Evolutionary conservation across 2,797 vertebrate species (phyloP).

Genomic region (Salarias fasciatus): DNA sequence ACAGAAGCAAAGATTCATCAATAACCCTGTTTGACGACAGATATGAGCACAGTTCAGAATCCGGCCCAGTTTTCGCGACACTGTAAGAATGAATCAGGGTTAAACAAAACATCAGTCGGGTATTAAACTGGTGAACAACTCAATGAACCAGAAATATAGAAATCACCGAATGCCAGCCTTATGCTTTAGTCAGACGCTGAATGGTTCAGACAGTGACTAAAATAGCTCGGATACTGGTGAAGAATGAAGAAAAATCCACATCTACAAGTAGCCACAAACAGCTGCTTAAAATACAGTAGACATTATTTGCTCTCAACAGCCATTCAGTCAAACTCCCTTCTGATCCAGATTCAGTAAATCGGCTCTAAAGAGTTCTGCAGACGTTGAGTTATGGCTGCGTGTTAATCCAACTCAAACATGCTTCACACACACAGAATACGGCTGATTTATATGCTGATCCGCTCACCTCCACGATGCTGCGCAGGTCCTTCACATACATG

Average conservation of each 20-base stretch:
- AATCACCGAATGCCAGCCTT: slow-evolving; percentile 53
- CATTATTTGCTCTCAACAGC: slow-evolving; percentile 38
- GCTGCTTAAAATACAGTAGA: slow-evolving; percentile 40
- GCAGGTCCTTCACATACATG: slow-evolving; percentile 92
- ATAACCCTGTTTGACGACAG: slow-evolving; percentile 31
- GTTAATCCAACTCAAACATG: slow-evolving; percentile 58
- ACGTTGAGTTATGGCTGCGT: slow-evolving; percentile 61
- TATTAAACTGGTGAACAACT: slow-evolving; percentile 16
- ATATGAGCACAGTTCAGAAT: slow-evolving; percentile 29
- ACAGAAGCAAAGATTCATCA: too few species aligned
- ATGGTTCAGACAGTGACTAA: slow-evolving; percentile 47
- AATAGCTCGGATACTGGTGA: slow-evolving; percentile 35
- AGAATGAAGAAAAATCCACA: slow-evolving; percentile 30
- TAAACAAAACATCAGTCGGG: slow-evolving; percentile 39
- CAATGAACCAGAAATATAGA: slow-evolving; percentile 31
- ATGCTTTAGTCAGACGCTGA: slow-evolving; percentile 22
- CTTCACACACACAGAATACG: slow-evolving; percentile 35
- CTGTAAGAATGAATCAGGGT: slow-evolving; percentile 62
- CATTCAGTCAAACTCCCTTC: slow-evolving; percentile 19
- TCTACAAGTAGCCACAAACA: slow-evolving; percentile 50
- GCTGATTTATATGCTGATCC: slow-evolving; percentile 25
- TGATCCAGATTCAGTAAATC: slow-evolving; percentile 45
- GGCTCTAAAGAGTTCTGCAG: slow-evolving; percentile 38
- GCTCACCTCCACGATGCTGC: slow-evolving; percentile 95
- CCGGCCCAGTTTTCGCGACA: slow-evolving; percentile 51